Conservation (phyloP, 2,888 invertebrate species). For the Caenorhabditis sinica region DNA sequence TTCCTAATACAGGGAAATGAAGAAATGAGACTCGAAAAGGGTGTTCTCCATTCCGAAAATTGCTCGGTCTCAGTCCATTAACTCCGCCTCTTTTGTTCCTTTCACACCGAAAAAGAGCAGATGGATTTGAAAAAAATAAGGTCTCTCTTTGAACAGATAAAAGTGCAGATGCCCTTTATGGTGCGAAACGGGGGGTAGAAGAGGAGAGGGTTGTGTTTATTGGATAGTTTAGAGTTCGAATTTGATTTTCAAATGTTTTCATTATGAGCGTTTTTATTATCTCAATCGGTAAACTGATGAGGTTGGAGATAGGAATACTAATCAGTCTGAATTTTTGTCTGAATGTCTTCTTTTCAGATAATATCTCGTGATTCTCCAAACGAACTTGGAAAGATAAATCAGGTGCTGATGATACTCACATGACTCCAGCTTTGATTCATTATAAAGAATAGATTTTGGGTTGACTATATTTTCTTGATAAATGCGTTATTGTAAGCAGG, state of each 20-base stretch:
- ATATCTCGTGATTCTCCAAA: no score
- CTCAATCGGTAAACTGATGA: background rate
- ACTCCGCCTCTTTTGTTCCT: background rate
- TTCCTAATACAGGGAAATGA: no score
- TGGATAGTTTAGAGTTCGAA: background rate
- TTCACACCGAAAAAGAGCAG: constrained; percentile 19
- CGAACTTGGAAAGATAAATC: no score
- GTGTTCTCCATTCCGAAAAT: background rate
- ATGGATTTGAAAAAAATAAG: constrained; percentile 18
- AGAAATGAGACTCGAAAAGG: no score
- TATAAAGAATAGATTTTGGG: no score
- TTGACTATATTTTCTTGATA: no score
- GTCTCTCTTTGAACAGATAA: constrained; percentile 2
- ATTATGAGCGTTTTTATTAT: no score
- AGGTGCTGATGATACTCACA: no score
- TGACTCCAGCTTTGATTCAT: no score
- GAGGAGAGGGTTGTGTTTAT: background rate
- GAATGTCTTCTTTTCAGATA: no score
- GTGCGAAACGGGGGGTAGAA: background rate
- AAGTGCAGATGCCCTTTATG: constrained; percentile 41
- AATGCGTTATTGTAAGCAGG: background rate
- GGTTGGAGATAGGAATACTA: background rate
- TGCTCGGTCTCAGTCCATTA: constrained; percentile 6
- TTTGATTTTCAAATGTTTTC: background rate
- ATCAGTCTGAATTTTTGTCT: no score